Conservation (phyloP, 2,113 vertebrate species). For the Todiramphus chloris region DNA sequence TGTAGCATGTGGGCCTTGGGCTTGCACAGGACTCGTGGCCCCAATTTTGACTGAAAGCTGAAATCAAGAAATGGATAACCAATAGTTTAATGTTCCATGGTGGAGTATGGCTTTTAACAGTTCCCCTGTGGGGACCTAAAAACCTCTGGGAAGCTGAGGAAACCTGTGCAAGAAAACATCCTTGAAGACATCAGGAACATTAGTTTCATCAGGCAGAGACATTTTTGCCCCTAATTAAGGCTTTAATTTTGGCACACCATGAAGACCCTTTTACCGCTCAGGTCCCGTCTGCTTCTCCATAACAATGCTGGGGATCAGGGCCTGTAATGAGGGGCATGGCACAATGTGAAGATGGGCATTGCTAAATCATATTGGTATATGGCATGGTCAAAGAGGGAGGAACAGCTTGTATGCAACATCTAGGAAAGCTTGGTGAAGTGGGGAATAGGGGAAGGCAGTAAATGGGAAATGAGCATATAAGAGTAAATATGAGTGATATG, state of each 20-base stretch:
- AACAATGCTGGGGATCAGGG: rapidly evolving
- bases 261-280: not conserved
- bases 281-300: not conserved
- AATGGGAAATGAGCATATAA: not conserved
- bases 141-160: not conserved
- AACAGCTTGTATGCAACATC: not conserved
- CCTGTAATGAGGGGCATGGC: not conserved
- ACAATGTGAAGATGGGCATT: rapidly evolving
- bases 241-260: rapidly evolving
- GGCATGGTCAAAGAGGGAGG: not conserved
- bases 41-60: not conserved
- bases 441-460: not conserved
- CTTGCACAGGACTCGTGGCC: rapidly evolving
- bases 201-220: not conserved
- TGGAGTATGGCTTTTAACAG: not conserved
- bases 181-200: not conserved
- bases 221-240: not conserved
- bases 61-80: not conserved
- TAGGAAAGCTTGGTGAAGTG: not conserved
- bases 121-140: not conserved
- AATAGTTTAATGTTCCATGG: not conserved
- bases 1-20: not conserved
- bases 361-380: rapidly evolving
- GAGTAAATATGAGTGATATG: not conserved
- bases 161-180: not conserved